Evolutionary conservation across 2,888 invertebrate species (phyloP), one percentile per base, ranked within the genome.

Genomic region (Pyrochroa serraticornis): DNA sequence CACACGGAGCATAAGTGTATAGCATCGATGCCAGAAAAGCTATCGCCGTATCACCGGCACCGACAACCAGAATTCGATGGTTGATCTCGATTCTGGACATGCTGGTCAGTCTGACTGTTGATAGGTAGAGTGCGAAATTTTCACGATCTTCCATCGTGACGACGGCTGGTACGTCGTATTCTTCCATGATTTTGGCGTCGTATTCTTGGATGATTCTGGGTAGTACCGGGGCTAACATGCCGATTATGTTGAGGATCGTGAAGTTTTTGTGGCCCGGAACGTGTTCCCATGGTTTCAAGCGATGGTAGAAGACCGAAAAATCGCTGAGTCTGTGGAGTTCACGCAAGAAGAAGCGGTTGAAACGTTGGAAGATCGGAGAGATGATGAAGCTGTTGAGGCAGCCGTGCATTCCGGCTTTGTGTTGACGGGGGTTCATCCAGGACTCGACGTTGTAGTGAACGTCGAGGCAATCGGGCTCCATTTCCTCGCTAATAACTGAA

Each of bases 11-110:
- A 64, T 74, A 84, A 82, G 83, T 83, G 68, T 84, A 81, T 10
- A 71, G 74, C 9, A 90, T 73, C 9, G 82, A 76, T 68, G 88
- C 87, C 14, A 88, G 67, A 66, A 89, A 88, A 0, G 87, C 79
- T 0, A 88, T 74, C 0, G 86, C 85, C 0, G 86, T 85, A 12
- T 85, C 81, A 52, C 89, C 87, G 0, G 85, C 85, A 0, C 89
- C 88, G 0, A 89, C 83, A 0, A 90, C 83, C 0, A 89, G 85
- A 36, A 90, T 85, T 67, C 82, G 83, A 8, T 78, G 80, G 62
- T 87, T 87, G 6, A 87, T 79, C 35, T 81, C 80, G 0, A 69
- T 51, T 34, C 82, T 83, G 0, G 82, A 79, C 9, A 83, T 63
- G 65, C 82, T 81, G 1, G 83, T 79, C 42, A 84, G 66, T 0